Evolutionary conservation across 2,888 invertebrate species (phyloP), one percentile per base, ranked within the genome.

Genomic region (Cryptops parisi): DNA sequence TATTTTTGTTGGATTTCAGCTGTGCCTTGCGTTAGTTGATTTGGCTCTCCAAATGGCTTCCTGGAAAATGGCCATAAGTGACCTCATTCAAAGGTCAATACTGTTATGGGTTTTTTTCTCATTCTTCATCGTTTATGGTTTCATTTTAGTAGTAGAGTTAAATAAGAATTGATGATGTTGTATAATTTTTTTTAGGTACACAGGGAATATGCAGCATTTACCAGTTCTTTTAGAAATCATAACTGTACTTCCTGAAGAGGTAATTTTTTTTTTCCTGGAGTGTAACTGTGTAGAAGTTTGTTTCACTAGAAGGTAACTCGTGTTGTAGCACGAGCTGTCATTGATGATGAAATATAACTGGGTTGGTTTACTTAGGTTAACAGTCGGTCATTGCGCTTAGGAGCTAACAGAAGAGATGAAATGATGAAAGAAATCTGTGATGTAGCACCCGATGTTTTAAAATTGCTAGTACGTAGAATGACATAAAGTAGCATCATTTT

Each of bases 211-310:
- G 15, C 65, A 68, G 38, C 70, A 76, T 24, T 74, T 86, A 59
- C 84, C 83, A 76, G 88, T 90, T 24, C 73, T 97, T 55, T 68
- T 97, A 61, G 93, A 94, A 76, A 80, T 97, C 60, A 75, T 98
- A 60, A 91, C 86, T 46, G 86, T 96, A 24, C 73, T 97, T 63
- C 96, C 97, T 3, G 97, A 98, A 73, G 97, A 98, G 78, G 82
- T 93, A 84, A 84, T 0, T 71, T 19, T 24, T 3, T 48, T 39
- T 48, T 48, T 48, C 4, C n/a, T n/a, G n/a, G n/a, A n/a, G n/a
- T n/a, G n/a, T n/a, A n/a, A n/a, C n/a, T n/a, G n/a, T n/a, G n/a
- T n/a, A n/a, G n/a, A n/a, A n/a, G n/a, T n/a, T n/a, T n/a, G n/a
- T n/a, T n/a, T n/a, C n/a, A n/a, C n/a, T n/a, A n/a, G n/a, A n/a